phyloP scores from a whole-genome alignment of 2,797 vertebrate species.

The Megaceryle alcyon region DNA sequence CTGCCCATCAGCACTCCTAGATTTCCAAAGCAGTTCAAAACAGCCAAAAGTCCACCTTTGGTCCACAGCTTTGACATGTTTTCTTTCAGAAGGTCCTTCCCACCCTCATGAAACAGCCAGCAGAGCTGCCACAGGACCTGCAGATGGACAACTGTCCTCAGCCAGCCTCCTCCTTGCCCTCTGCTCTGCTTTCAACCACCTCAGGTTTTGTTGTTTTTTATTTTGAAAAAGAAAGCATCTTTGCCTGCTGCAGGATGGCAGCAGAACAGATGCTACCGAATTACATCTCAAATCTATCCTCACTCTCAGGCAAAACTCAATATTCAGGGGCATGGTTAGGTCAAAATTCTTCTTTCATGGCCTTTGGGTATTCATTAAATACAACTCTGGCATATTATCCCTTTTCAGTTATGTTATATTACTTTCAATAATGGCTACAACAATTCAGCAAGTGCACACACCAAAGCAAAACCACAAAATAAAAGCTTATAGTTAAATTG shows the following conservation, averaged over 20 bases:
- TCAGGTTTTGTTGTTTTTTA: neutral
- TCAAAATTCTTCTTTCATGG: constrained; percentile 40
- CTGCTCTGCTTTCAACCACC: neutral
- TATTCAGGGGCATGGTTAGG: constrained; percentile 24
- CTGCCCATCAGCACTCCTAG: neutral
- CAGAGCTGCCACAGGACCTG: neutral
- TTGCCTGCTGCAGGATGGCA: neutral
- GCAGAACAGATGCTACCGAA: constrained; percentile 32
- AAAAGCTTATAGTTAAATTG: constrained; percentile 8
- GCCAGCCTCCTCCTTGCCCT: neutral
- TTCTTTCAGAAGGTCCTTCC: neutral
- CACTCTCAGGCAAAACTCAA: constrained; percentile 29
- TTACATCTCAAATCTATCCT: constrained; percentile 17
- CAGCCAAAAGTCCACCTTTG: neutral
- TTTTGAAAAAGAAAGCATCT: neutral
- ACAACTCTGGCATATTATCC: neutral
- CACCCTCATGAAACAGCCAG: neutral
- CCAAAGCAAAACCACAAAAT: neutral
- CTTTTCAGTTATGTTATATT: constrained; percentile 29
- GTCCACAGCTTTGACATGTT: neutral
- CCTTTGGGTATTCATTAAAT: constrained; percentile 52
- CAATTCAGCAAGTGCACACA: neutral
- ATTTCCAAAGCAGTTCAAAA: neutral
- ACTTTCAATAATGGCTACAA: constrained; percentile 16
- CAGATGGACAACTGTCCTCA: neutral